Evolutionary conservation across 1,140 invertebrate species (phyloP).

Genomic region (Aphidius ervi): DNA sequence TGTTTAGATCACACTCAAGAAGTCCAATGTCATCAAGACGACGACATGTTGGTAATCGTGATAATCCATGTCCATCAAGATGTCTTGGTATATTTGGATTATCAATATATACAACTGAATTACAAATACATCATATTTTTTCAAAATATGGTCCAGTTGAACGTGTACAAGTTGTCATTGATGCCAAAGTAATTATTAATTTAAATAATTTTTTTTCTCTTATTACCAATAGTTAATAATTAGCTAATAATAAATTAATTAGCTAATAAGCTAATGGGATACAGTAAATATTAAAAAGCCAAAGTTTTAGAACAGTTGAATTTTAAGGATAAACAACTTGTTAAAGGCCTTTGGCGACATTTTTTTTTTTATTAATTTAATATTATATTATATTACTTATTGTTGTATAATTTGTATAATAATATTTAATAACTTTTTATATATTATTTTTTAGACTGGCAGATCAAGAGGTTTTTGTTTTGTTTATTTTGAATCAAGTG

Average conservation of each 20-base stretch:
- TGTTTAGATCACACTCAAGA: slow-evolving; percentile 49
- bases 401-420: too few relatives aligned
- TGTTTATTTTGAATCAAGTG: slow-evolving; percentile 86
- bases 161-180: slow-evolving; percentile 92
- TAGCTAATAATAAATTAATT: background rate
- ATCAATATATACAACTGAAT: slow-evolving; percentile 87
- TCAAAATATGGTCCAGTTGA: slow-evolving; percentile 88
- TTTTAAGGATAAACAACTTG: slow-evolving; percentile 32
- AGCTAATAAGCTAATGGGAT: slow-evolving; percentile 11
- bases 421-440: slow-evolving; percentile 10
- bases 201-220: slow-evolving; percentile 4
- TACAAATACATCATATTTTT: slow-evolving; percentile 91
- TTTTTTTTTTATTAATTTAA: slow-evolving; percentile 8
- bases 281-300: slow-evolving; percentile 37
- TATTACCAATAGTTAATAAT: background rate
- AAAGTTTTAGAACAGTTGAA: slow-evolving; percentile 47
- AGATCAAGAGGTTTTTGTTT: slow-evolving; percentile 95
- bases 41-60: slow-evolving; percentile 61
- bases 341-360: slow-evolving; percentile 50
- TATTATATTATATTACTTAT: too few relatives aligned
- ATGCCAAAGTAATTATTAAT: slow-evolving; percentile 75
- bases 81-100: slow-evolving; percentile 94
- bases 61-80: slow-evolving; percentile 81
- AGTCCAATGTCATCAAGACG: slow-evolving; percentile 59
- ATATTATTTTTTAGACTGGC: slow-evolving; percentile 64